Evolutionary conservation across 1,140 invertebrate species (phyloP), one percentile per base, ranked within the genome.

Genomic region (Drosophila lowei): DNA sequence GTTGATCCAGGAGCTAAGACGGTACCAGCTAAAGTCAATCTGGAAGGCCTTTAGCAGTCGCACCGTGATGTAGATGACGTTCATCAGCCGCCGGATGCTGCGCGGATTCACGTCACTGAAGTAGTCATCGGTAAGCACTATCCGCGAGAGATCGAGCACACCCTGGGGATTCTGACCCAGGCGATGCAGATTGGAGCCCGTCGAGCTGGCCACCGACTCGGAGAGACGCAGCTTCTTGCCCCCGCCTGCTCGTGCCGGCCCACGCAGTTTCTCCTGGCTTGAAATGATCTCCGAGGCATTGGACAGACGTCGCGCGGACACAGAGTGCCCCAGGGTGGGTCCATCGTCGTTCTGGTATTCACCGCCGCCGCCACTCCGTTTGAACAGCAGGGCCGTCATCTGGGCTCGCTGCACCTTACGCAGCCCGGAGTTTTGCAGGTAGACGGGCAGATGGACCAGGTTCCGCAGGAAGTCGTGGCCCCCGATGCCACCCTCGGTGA

Each of bases 1-100:
- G 91, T 99, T 99, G 49, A 99, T 96, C 98, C 98, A 99, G 54
- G 96, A 97, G 53, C 97, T 97, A 70, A 99, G 93, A 75, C 98
- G 96, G 92, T 99, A 98, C 98, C 98, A 99, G 92, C 98, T 99
- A 92, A 99, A 99, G 90, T 99, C 98, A 70, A 99, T 97, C 92
- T 99, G 97, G 93, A 99, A 99, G 80, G 98, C 97, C 93, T 99
- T 98, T 66, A 99, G 92, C 63, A 99, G 93, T 46, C 98, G 95
- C 58, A 98, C 98, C 65, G 97, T 99, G 16, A 99, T 95, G 84
- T 99, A 98, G 46, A 99, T 95, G 68, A 99, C 98, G 92, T 99
- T 99, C 96, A 99, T 98, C 7, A 99, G 93, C 55, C 98, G 93
- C 56, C 97, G 93, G 97, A 99, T 98, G 80, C 97, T 99, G 43